Evolutionary conservation across 2,888 invertebrate genomes (phyloP).

Genomic region (Drosophila greeni): DNA sequence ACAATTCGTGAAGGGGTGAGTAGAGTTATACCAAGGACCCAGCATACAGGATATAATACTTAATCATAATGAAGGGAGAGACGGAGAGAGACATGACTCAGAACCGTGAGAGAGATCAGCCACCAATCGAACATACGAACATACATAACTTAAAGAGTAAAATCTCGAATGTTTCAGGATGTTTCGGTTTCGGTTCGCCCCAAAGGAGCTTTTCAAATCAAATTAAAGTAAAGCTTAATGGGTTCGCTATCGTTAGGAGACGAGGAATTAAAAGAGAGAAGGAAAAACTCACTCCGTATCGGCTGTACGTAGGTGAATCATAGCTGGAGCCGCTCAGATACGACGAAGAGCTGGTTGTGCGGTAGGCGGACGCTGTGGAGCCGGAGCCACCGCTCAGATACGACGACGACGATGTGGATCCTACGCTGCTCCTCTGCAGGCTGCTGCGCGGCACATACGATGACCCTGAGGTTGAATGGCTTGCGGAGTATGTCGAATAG

Average conservation of each 20-base stretch:
- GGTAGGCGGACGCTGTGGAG: slow-evolving; percentile 69
- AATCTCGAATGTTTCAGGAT: slow-evolving; percentile 14
- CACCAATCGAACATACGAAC: slow-evolving; percentile 22
- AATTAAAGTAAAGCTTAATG: slow-evolving; percentile 1
- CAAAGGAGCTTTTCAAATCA: background rate
- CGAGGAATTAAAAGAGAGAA: background rate
- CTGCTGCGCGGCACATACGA: slow-evolving; percentile 74
- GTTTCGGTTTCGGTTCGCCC: slow-evolving; percentile 1
- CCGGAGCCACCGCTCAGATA: slow-evolving; percentile 70
- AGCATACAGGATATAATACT: slow-evolving; percentile 25
- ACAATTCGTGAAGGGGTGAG: background rate
- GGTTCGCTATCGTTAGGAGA: slow-evolving; percentile 6
- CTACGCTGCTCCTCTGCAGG: slow-evolving; percentile 60
- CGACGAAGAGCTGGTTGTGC: slow-evolving; percentile 66
- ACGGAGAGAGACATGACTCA: slow-evolving; percentile 7
- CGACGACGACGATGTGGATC: slow-evolving; percentile 55
- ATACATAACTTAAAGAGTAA: slow-evolving; percentile 27
- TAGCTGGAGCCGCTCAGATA: slow-evolving; percentile 72
- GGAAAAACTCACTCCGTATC: slow-evolving; percentile 78
- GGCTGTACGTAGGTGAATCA: slow-evolving; percentile 78
- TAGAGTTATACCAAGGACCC: slow-evolving; percentile 36
- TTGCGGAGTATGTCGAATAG: slow-evolving; percentile 55
- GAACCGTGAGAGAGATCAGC: slow-evolving; percentile 36
- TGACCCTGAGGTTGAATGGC: slow-evolving; percentile 11
- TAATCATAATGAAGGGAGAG: slow-evolving; percentile 8